phyloP scores from a whole-genome alignment of 2,888 invertebrate genomes.

The Oxyteleia sp. region DNA sequence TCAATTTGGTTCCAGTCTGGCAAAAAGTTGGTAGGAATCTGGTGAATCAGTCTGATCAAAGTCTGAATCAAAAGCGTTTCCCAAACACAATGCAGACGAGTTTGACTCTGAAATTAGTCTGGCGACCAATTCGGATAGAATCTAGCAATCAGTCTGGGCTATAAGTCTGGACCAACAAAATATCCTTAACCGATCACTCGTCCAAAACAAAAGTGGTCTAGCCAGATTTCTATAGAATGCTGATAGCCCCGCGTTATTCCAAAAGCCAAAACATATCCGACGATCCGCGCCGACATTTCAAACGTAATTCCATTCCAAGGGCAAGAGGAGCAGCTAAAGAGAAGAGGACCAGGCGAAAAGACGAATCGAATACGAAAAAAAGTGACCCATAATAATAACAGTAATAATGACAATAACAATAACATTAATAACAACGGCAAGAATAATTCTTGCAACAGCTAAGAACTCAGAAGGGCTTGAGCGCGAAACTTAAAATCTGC shows the following conservation, averaged over 20 bases:
- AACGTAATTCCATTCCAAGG: not conserved
- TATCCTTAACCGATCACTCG: not conserved
- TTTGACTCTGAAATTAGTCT: too few species aligned
- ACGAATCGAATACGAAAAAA: not conserved
- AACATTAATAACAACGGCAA: too few species aligned
- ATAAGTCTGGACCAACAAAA: too few species aligned
- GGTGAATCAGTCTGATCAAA: too few species aligned
- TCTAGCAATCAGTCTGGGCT: too few species aligned
- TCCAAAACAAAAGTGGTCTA: too few species aligned
- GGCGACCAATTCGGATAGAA: too few species aligned
- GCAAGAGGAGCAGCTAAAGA: not conserved
- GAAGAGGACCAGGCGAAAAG: not conserved
- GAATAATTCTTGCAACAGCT: constrained; percentile 20
- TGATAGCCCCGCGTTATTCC: not conserved
- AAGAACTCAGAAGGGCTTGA: not conserved
- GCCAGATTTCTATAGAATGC: constrained; percentile 8
- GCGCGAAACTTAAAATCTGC: constrained; percentile 5
- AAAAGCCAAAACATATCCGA: not conserved
- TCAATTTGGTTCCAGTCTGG: not conserved
- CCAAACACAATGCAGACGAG: too few species aligned
- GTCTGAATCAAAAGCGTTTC: too few species aligned
- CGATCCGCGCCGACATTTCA: not conserved
- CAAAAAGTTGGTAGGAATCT: too few species aligned
- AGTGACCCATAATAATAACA: too few species aligned
- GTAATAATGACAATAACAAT: too few species aligned